Base-by-base conservation (phyloP, 92 coral and sea anemone species). In the Phenganax marumi region DNA sequence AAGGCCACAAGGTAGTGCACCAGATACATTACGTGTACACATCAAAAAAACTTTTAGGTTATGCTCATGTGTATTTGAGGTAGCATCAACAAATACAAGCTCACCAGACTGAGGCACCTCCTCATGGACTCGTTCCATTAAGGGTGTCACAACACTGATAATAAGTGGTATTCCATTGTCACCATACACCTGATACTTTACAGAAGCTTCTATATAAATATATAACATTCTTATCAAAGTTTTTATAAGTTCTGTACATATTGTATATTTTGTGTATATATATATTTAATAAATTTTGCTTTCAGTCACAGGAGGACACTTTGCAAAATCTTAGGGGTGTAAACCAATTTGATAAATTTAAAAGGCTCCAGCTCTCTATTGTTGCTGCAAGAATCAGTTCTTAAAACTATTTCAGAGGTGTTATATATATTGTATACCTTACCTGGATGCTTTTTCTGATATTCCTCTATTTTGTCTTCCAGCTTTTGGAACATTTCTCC, bases 11-110 rank as follows among this genome's bases (percentile, higher is more conserved):
- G 91, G 93, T n/a, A 90, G 72, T 66, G 89, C 93, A 33, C 89
- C 91, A 22, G 90, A 85, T 52, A 87, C 83, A 90, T 80, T 87
- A 58, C 81, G 87, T 50, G 91, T 90, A 62, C 93, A 84, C 86
- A 90, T 50, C 48, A 90, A 50, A 61, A 87, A 90, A 26, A 87
- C 79, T 63, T 84, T 84, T 49, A 87, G 70, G 72, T 90, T 87
- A 75, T 90, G 89, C 51, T 81, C 89, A 60, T 87, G 87, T 18
- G 87, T 87, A 71, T 85, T 81, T 65, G 93, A 84, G 16, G 87
- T 87, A 57, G 90, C 73, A 80, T 90, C 90, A 70, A 84, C 81
- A 71, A 90, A 90, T 33, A 90, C 90, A 49, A 87, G 75, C 81
- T 90, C 90, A 47, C 87, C 88, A 14, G 82, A 81, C 54, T 87